Conservation (phyloP, 1,140 invertebrate genomes). For the Hyposmocoma kahamanoa region DNA sequence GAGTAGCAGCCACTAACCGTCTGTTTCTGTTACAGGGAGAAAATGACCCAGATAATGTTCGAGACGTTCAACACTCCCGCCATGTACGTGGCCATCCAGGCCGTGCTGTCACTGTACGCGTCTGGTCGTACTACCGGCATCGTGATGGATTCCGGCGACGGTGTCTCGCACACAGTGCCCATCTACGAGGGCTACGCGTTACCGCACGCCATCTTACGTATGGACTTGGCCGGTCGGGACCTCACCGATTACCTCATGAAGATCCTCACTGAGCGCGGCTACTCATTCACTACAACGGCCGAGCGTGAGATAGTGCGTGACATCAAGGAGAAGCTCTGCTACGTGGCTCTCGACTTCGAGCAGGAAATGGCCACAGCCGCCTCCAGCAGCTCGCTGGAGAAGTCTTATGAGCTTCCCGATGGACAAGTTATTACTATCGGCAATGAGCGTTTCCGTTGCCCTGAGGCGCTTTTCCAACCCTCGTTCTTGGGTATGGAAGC, state of each 20-base stretch:
- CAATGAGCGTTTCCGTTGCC: slow-evolving; percentile 95
- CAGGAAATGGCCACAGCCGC: slow-evolving; percentile 96
- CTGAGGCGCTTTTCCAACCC: slow-evolving; percentile 93
- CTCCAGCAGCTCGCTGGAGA: slow-evolving; percentile 89
- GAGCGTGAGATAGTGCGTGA: slow-evolving; percentile 94
- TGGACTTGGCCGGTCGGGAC: slow-evolving; percentile 92
- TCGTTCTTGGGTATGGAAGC: slow-evolving; percentile 92
- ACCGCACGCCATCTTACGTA: slow-evolving; percentile 89
- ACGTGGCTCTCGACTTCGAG: slow-evolving; percentile 94
- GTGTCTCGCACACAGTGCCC: slow-evolving; percentile 91
- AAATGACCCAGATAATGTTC: slow-evolving; percentile 87
- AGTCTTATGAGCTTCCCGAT: slow-evolving; percentile 90
- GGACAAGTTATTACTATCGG: slow-evolving; percentile 95
- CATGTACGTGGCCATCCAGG: slow-evolving; percentile 93
- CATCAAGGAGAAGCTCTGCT: slow-evolving; percentile 95
- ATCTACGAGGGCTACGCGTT: slow-evolving; percentile 93
- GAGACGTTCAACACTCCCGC: slow-evolving; percentile 88
- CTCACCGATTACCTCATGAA: slow-evolving; percentile 94
- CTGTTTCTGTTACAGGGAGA: slow-evolving; percentile 72
- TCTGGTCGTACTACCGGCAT: slow-evolving; percentile 95
- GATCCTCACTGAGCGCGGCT: slow-evolving; percentile 91
- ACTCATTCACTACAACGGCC: slow-evolving; percentile 88
- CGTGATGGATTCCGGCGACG: slow-evolving; percentile 91
- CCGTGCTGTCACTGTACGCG: slow-evolving; percentile 88
- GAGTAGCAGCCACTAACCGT: slow-evolving; percentile 12